A percentile compares a stretch with the other conserved stretches of the same genome.
These are phyloP conservation scores for Oryzias javanicus DNA, from an alignment of 2,113 vertebrate species.

Conservation along the genomic window DNA sequence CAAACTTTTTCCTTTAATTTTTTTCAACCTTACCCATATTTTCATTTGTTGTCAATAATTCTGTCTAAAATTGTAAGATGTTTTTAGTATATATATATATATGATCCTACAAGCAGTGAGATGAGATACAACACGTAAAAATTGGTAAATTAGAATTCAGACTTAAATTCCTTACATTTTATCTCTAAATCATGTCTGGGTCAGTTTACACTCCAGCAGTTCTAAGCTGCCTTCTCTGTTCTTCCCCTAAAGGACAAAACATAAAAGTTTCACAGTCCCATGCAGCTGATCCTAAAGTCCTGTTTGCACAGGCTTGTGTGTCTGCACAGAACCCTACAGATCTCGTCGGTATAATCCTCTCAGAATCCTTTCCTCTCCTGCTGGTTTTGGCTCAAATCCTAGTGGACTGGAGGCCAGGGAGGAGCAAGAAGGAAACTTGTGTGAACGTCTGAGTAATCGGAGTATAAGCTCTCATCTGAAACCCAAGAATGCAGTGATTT, in stretches of 20 bases:
- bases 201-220: too few species aligned
- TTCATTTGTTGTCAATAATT: too few species aligned
- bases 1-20: too few species aligned
- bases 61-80: too few species aligned
- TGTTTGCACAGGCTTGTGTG: conserved; percentile 16
- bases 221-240: too few species aligned
- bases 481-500: conserved; percentile 36
- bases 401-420: conserved; percentile 43
- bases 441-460: conserved; percentile 51
- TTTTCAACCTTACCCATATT: too few species aligned
- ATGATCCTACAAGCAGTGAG: too few species aligned
- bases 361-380: conserved; percentile 53
- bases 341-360: conserved; percentile 47
- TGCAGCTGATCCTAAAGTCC: conserved; percentile 1
- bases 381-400: conserved; percentile 25
- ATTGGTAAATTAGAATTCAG: too few species aligned
- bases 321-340: conserved; percentile 20
- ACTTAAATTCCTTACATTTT: too few species aligned
- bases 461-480: conserved; percentile 34
- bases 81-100: too few species aligned
- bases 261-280: background rate
- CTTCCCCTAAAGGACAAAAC: background rate
- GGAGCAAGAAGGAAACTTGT: conserved; percentile 48
- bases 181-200: too few species aligned
- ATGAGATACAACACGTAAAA: too few species aligned